These are phyloP conservation scores for Buceros bicornis DNA, from an alignment of 2,797 vertebrate species.

Conservation along the genomic window DNA sequence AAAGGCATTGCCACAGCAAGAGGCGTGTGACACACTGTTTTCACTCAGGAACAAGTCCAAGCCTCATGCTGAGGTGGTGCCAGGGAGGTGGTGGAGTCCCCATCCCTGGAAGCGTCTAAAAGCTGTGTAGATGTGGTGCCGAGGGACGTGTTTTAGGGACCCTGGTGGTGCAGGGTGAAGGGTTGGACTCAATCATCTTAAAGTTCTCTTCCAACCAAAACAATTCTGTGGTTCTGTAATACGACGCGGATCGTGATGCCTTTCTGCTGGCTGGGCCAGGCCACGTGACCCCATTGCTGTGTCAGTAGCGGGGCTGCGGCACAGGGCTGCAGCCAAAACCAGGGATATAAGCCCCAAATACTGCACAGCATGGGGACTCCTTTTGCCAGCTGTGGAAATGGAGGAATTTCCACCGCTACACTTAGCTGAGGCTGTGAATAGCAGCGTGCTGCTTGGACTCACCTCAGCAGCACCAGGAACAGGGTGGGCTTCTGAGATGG, in stretches of 20 bases:
- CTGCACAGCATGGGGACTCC: accelerated
- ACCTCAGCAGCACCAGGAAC: not conserved
- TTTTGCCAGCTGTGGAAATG: not conserved
- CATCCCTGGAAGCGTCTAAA: no score
- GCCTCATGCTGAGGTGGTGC: accelerated
- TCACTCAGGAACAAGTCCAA: accelerated
- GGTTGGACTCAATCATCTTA: no score
- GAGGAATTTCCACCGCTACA: accelerated
- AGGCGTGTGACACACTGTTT: accelerated
- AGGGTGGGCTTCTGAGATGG: not conserved
- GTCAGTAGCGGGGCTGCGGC: accelerated
- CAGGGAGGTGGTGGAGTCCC: no score
- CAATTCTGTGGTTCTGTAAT: no score
- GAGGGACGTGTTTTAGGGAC: no score
- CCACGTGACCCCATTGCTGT: accelerated
- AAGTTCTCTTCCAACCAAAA: no score
- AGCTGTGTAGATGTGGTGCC: no score
- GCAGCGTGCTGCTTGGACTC: not conserved
- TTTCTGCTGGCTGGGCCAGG: not conserved
- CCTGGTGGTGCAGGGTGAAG: no score
- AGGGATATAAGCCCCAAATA: not conserved
- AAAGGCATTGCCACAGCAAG: no score
- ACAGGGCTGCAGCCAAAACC: not conserved
- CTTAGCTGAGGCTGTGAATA: not conserved
- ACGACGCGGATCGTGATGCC: no score